Evolutionary conservation across 2,888 invertebrate species (phyloP), one percentile per base, ranked within the genome.

Genomic region (Callimorpha dominula): DNA sequence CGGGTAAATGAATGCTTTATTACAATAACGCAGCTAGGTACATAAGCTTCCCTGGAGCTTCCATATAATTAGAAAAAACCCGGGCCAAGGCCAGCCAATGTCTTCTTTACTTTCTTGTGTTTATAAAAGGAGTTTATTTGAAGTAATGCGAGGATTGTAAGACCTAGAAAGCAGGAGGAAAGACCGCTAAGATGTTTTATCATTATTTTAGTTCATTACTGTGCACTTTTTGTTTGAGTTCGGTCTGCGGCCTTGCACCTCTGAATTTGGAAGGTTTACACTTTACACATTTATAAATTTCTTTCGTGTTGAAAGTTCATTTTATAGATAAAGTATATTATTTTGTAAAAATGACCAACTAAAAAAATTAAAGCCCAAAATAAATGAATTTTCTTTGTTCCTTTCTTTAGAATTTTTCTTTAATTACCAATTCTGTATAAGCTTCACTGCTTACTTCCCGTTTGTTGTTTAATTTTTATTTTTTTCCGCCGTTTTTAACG

Each of bases 31-130:
- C 63, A 52, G 11, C 42, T 12, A 46, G 52, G 43, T 57, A 57
- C 42, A 52, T n/a, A 54, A 67, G 65, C 54, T 73, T n/a, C 65
- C 74, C 77, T 64, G 67, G 81, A 78, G 80, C 72, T 70, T 72
- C 62, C 70, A 73, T 42, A 73, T 74, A 82, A 81, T 81, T 82
- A 80, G 78, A 73, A 78, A 74, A 70, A 73, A 77, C 64, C 71
- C 66, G 46, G 62, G 66, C 75, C 70, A 68, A 72, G 52, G 66
- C 68, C 66, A 43, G 69, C 66, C 66, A 76, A 72, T 71, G 75
- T 82, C 72, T 67, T 50, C 62, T 75, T 12, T 74, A 74, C 78
- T 68, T 74, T 81, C 72, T 70, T 72, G 64, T 74, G 42, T 60
- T 65, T 14, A 3, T 46, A 46, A 40, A 70, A 66, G 20, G 17